Evolutionary conservation across 2,797 vertebrate genomes (phyloP), one percentile per base, ranked within the genome.

Genomic region (Pristis pectinata): DNA sequence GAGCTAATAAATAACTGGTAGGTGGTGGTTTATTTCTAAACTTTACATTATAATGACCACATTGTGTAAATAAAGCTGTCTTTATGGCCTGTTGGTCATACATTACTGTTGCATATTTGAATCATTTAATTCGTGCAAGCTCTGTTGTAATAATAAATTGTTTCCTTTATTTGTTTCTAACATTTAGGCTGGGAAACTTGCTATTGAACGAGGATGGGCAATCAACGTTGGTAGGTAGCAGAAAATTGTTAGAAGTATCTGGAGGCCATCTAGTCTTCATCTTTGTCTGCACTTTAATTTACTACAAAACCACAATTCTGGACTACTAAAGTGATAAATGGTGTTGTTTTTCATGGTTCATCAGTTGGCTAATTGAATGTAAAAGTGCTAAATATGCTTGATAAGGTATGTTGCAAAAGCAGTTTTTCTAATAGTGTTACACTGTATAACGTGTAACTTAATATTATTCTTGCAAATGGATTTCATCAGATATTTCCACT

Each of bases 171-270:
- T 87, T 94, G 44, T 67, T 80, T 95, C 0, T 97, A 95, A 95
- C 95, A 96, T 94, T 41, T 95, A 99, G 99, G 99, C 99, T 37
- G 99, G 98, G 94, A 99, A 99, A 96, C 97, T 99, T 95, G 98
- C 99, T 41, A 95, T 99, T 95, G 99, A 99, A 27, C 97, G 98
- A 96, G 99, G 99, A 96, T 99, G 99, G 99, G 99, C 99, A 27
- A 98, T 99, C 96, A 99, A 99, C 4, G 97, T 99, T n/a, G 99
- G 99, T 99, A 96, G 98, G 98, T 98, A 95, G 44, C 34, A 44
- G 56, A 83, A 59, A 64, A 56, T 83, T 82, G 37, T 24, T 76
- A 44, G 94, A 95, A 37, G 41, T 59, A 37, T 83, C n/a, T 80
- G 76, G 34, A 27, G 56, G 53, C 72, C 80, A 94, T 15, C 0